Evolutionary conservation across 2,797 vertebrate species (phyloP), one percentile per base, ranked within the genome.

Genomic region (Setipinna tenuifilis): DNA sequence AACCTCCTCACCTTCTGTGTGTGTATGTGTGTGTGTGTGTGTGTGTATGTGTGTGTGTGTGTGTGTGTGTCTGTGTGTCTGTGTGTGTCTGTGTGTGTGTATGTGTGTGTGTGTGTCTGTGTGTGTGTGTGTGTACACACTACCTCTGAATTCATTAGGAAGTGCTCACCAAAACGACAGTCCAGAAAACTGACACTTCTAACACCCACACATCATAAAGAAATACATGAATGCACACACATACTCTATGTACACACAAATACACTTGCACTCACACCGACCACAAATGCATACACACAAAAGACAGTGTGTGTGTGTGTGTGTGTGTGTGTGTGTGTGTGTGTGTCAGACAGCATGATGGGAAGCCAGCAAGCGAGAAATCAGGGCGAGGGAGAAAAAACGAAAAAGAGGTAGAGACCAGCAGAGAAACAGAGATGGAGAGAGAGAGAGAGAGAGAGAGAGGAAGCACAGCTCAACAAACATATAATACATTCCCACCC

Each of bases 401-500:
- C 16, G 28, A 71, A 28, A 71, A 28, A 16, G 4, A 71, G 25
- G 59, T 54, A 62, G 21, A 62, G 59, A 62, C 50, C 7, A 14
- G 50, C 0, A 62, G n/a, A n/a, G 59, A 62, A n/a, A 62, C n/a
- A 23, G 14, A 54, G 50, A 54, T 54, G 50, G 50, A 54, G 50
- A 14, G 7, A 14, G 50, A 23, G 59, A 62, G 59, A 31, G 65
- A 71, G 25, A 68, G 12, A 75, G 28, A 19, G 11, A 28, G 71
- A 35, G 0, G 17, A 3, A 68, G 23, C 62, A 31, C 62, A 68
- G 23, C 23, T 31, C 25, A 68, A 68, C 25, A 68, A 68, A 68
- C 62, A 68, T 68, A 31, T 16, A 78, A 78, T 35, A 78, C 35
- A 44, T 78, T 78, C 31, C 71, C 71, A 44, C 71, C 71, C 71